phyloP scores from a whole-genome alignment of 2,888 invertebrate species.

The Andrena bicolor region DNA sequence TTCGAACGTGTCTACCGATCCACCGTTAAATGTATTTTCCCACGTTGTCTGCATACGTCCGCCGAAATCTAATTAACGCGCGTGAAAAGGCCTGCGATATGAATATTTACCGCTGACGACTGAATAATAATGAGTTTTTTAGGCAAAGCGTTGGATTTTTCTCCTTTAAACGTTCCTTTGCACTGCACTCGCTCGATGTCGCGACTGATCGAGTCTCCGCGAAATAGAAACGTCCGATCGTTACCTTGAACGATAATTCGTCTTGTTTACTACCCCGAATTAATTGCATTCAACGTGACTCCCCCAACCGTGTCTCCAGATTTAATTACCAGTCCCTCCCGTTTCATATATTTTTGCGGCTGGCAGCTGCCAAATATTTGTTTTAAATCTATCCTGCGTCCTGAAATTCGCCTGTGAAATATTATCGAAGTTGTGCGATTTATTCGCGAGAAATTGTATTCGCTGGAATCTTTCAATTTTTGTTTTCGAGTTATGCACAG shows the following conservation, averaged over 20 bases:
- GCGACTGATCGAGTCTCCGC: too few relatives aligned
- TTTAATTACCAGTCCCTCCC: constrained; percentile 6
- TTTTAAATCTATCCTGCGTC: neutral
- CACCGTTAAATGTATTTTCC: neutral
- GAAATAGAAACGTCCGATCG: neutral
- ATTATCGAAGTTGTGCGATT: neutral
- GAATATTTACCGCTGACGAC: neutral
- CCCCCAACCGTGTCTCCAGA: neutral
- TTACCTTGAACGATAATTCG: neutral
- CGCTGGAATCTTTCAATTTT: neutral
- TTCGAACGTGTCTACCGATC: neutral
- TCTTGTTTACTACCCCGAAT: neutral
- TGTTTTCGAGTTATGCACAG: neutral
- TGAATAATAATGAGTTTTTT: constrained; percentile 6
- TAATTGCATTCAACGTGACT: constrained; percentile 1
- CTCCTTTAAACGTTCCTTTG: neutral
- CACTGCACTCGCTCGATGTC: too few relatives aligned
- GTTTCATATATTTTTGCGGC: neutral
- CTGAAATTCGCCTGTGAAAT: neutral
- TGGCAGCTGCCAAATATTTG: neutral
- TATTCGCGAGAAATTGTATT: neutral
- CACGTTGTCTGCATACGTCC: constrained; percentile 8
- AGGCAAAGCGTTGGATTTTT: neutral
- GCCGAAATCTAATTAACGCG: constrained; percentile 29
- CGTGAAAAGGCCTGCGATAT: neutral